Conservation (phyloP, 2,113 vertebrate genomes). For the Jacana jacana region DNA sequence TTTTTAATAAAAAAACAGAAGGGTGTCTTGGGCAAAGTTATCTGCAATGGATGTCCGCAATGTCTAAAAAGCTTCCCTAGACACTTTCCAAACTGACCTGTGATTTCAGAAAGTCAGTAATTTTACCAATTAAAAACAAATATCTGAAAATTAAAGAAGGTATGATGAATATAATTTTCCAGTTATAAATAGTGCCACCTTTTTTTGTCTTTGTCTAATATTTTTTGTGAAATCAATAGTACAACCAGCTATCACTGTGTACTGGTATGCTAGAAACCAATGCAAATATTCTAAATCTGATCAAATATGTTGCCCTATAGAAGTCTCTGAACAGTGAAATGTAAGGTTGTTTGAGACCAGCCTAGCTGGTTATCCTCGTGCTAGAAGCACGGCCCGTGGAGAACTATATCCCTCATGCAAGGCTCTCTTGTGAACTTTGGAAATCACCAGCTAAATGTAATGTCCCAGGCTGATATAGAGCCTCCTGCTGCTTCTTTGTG, state of each 20-base stretch:
- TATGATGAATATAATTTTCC: neutral
- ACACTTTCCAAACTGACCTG: neutral
- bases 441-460: neutral
- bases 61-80: neutral
- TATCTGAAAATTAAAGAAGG: neutral
- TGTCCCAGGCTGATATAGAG: neutral
- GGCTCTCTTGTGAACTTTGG: neutral
- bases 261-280: neutral
- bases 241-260: neutral
- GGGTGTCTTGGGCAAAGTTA: neutral
- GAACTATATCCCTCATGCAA: rapidly evolving
- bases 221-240: neutral
- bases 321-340: neutral
- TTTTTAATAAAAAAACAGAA: neutral
- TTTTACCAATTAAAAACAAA: neutral
- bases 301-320: neutral
- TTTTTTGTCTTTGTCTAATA: neutral
- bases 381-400: neutral
- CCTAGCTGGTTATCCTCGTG: neutral
- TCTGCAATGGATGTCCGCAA: neutral
- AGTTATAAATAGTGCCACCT: rapidly evolving
- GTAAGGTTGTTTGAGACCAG: neutral
- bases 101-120: neutral
- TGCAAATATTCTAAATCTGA: neutral
- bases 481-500: neutral